Base-by-base conservation (phyloP, 2,797 vertebrate species). In the Onychomys torridus region DNA sequence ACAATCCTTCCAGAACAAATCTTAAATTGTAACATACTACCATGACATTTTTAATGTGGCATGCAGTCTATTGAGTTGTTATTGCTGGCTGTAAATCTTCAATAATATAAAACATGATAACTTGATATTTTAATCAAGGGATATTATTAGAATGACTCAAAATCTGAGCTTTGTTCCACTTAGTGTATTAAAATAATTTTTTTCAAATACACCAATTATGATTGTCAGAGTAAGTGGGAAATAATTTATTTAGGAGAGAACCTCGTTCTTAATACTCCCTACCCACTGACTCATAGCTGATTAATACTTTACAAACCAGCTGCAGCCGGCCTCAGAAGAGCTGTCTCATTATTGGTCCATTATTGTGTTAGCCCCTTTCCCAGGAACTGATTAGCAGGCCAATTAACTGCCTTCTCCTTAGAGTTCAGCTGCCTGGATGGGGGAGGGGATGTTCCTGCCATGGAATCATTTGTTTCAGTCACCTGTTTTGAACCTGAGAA, bases 161-260 rank as follows among this genome's bases (percentile, higher is more conserved):
- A 10, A 94, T 85, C 59, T 79, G 49, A 96, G 84, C 61, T 89
- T 92, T 94, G 86, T 49, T 96, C 1, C 79, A 88, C 90, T 94
- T 96, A 82, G 46, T 92, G 25, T 76, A 92, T 97, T 96, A 96
- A 97, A 97, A 90, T 95, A 75, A 34, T 85, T 98, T 96, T 98
- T 97, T 90, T 96, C 83, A 89, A 93, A 96, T 73, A 95, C 52
- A 90, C 59, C 93, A 97, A 61, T 97, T 96, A 97, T 94, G 88
- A 97, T 97, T 96, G 90, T 96, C 93, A 93, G 37, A 94, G n/a
- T 75, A 96, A 98, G 77, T 89, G 93, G 81, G 65, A 97, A 96
- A 96, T 97, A 96, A 97, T 96, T 84, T 97, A 92, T 95, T 97
- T 97, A 95, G 95, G 96, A 97, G 97, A 84, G 97, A 95, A 96